These are phyloP conservation scores for Papilio dardanus DNA, from an alignment of 1,140 invertebrate genomes.

Conservation along the genomic window DNA sequence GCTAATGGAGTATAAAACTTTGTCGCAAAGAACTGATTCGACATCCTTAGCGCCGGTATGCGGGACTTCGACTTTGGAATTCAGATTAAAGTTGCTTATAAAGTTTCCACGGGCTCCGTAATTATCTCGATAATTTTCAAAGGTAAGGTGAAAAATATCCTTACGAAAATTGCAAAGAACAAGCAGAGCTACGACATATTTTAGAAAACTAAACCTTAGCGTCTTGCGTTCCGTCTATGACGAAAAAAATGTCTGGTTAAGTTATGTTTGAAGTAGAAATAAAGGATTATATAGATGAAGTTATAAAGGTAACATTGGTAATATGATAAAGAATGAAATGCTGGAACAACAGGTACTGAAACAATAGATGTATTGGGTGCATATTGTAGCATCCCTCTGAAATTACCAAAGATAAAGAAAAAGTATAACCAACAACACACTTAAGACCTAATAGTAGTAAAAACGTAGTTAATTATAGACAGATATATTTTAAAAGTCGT, in stretches of 20 bases:
- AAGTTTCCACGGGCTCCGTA: constrained; percentile 45
- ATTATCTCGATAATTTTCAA: constrained; percentile 59
- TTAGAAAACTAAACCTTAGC: too few relatives aligned
- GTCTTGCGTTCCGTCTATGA: too few relatives aligned
- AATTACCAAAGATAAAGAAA: too few relatives aligned
- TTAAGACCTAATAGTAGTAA: neutral
- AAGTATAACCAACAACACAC: too few relatives aligned
- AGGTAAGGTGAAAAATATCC: constrained; percentile 55
- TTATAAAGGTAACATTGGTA: too few relatives aligned
- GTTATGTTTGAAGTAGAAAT: too few relatives aligned
- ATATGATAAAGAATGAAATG: too few relatives aligned
- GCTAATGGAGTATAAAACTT: constrained; percentile 44
- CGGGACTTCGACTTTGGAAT: constrained; percentile 43
- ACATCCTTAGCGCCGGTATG: constrained; percentile 48
- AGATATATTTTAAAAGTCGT: neutral
- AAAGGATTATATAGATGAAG: too few relatives aligned
- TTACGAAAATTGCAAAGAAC: constrained; percentile 39
- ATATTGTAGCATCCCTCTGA: too few relatives aligned
- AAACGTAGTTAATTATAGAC: neutral
- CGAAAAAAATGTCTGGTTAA: too few relatives aligned
- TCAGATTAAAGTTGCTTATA: constrained; percentile 57
- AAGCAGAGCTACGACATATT: constrained; percentile 4
- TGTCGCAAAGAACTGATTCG: constrained; percentile 52
- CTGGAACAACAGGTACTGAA: too few relatives aligned
- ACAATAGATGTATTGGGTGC: too few relatives aligned